Evolutionary conservation across 2,888 invertebrate species (phyloP), one percentile per base, ranked within the genome.

Genomic region (Lepidochrysops patricia): DNA sequence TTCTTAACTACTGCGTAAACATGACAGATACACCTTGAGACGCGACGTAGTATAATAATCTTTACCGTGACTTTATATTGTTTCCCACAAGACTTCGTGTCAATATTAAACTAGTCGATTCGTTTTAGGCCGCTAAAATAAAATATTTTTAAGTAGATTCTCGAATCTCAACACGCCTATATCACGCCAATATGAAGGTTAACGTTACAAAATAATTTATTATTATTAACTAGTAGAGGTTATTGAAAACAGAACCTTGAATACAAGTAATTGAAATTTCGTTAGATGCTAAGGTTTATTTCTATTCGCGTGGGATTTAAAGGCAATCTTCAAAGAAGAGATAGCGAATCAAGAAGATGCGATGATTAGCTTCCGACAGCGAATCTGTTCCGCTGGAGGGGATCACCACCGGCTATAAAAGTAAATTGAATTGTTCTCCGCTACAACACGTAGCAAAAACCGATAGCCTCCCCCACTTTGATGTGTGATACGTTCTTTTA

Each of bases 371-470:
- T 82, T 77, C 70, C 72, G 70, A 69, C 70, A 74, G 75, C 72
- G 77, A 76, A 74, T 58, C 75, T 78, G 80, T 79, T 79, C 79
- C 82, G 68, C 73, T 74, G 74, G 72, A 76, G 74, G 76, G 84
- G 80, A 84, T 84, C 82, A 80, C 75, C 75, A 73, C 67, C 62
- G 72, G 79, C 84, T 80, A 85, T 86, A 84, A 86, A 87, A 87
- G 79, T 84, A 87, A 85, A 87, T 88, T 86, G 84, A 88, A 88
- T 86, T 81, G 84, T 83, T 80, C 82, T 80, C 7, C 19, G 54
- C 29, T 54, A 54, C 54, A 32, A 54, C 54, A 54, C 54, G 54
- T 29, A 29, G 54, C 29, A 19, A 54, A 54, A 54, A 54, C 54
- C 54, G 29, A 54, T 54, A 54, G 54, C 54, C 54, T 49, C n/a